Percentiles rank a stretch among this genome's conserved stretches.
Conservation (phyloP, 2,888 invertebrate genomes). For the Phoenoteleia sp. region DNA sequence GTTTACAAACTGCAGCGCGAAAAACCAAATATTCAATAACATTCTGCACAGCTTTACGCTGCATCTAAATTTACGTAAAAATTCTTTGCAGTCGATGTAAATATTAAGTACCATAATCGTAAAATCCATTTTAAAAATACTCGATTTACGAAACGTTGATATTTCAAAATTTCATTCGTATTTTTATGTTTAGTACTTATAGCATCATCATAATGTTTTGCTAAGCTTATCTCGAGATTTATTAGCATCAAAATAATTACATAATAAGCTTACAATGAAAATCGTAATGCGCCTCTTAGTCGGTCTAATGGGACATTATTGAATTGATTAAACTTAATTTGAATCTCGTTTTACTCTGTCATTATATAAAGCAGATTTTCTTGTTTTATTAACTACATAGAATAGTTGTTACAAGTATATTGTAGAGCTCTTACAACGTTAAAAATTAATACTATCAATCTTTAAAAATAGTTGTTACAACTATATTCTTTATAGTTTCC, state of each 20-base stretch:
- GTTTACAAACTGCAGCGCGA: neutral
- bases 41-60: neutral
- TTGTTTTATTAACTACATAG: too few relatives aligned
- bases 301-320: constrained; percentile 58
- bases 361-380: too few relatives aligned
- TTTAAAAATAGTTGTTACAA: too few relatives aligned
- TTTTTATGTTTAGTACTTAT: neutral
- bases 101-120: neutral
- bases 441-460: too few relatives aligned
- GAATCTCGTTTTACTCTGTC: neutral
- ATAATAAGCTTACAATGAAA: constrained; percentile 47
- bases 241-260: constrained; percentile 55
- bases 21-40: neutral
- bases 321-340: constrained; percentile 41
- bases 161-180: neutral
- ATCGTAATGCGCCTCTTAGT: constrained; percentile 32
- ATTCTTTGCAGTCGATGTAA: neutral
- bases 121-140: neutral
- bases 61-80: neutral
- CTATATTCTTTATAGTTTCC: too few relatives aligned
- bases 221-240: constrained; percentile 24
- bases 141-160: neutral
- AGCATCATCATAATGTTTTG: constrained; percentile 5
- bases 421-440: too few relatives aligned
- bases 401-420: too few relatives aligned